phyloP scores from a whole-genome alignment of 2,113 vertebrate genomes.

The Aviceda subcristata region DNA sequence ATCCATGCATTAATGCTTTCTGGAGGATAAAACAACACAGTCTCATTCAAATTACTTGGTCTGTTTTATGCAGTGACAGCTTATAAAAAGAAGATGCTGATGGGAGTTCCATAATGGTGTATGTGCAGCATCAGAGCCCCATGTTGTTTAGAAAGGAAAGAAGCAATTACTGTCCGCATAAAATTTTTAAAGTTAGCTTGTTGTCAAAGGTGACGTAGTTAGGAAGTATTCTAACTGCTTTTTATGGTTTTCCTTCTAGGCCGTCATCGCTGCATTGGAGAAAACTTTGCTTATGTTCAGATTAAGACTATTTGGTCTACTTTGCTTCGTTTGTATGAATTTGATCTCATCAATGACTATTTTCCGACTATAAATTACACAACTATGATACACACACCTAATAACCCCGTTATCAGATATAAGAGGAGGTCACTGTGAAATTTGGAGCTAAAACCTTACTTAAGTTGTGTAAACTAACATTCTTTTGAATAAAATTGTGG shows the following conservation, averaged over 20 bases:
- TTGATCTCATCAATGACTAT: slow-evolving; percentile 88
- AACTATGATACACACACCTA: slow-evolving; percentile 97
- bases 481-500: neutral
- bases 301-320: slow-evolving; percentile 99
- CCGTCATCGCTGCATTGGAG: slow-evolving; percentile 96
- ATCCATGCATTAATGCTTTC: neutral
- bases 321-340: slow-evolving; percentile 89
- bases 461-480: neutral
- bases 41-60: fast-evolving
- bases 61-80: neutral
- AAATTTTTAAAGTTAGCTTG: neutral
- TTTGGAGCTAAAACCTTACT: neutral
- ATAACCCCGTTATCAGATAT: slow-evolving; percentile 90
- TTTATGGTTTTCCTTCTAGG: slow-evolving; percentile 70
- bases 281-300: slow-evolving; percentile 97
- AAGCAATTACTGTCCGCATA: neutral
- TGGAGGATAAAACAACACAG: neutral
- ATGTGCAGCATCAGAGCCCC: neutral
- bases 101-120: too few species aligned
- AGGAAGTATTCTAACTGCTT: neutral
- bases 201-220: neutral
- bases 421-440: slow-evolving; percentile 74
- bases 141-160: neutral
- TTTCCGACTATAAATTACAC: slow-evolving; percentile 95
- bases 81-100: neutral